phyloP scores from a whole-genome alignment of 53 echinoderm and acorn worm species.

The Arbacia lixula region DNA sequence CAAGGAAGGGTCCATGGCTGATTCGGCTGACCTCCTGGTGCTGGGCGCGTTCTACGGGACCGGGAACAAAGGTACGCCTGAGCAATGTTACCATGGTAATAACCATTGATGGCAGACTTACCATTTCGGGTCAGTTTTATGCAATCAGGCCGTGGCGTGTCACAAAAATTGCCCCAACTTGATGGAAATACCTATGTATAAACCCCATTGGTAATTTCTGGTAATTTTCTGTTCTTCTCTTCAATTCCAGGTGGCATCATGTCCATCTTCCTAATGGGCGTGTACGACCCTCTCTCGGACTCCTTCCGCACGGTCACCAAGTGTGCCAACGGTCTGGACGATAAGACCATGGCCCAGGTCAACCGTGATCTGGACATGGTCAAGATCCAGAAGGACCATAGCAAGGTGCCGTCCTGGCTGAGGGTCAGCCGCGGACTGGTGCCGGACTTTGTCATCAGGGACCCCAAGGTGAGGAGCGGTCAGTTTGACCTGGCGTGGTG shows the following conservation, averaged over 20 bases:
- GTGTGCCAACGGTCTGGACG: constrained; percentile 91
- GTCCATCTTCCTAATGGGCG: constrained; percentile 95
- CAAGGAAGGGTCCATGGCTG: constrained; percentile 94
- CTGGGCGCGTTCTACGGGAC: constrained; percentile 95
- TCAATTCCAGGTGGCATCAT: constrained; percentile 86
- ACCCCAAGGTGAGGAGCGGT: constrained; percentile 97
- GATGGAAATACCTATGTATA: no score
- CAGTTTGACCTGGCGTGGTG: no score
- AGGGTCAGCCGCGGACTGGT: constrained; percentile 78
- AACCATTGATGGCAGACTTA: no score
- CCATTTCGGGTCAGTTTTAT: no score
- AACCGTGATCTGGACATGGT: constrained; percentile 81
- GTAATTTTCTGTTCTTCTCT: not conserved
- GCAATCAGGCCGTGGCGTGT: no score
- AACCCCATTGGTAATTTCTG: no score
- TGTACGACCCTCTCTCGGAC: constrained; percentile 74
- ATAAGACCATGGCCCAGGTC: constrained; percentile 83
- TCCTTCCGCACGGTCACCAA: constrained; percentile 92
- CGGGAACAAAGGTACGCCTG: constrained; percentile 98
- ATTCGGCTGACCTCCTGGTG: constrained; percentile 90
- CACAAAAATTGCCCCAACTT: no score
- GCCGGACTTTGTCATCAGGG: constrained; percentile 93
- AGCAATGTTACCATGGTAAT: no score
- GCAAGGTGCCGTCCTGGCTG: constrained; percentile 89
- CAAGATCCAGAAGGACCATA: constrained; percentile 85